A percentile compares a stretch with the other conserved stretches of the same genome.
Evolutionary conservation across 2,113 vertebrate genomes (phyloP).

Genomic region (Paramormyrops kingsleyae): DNA sequence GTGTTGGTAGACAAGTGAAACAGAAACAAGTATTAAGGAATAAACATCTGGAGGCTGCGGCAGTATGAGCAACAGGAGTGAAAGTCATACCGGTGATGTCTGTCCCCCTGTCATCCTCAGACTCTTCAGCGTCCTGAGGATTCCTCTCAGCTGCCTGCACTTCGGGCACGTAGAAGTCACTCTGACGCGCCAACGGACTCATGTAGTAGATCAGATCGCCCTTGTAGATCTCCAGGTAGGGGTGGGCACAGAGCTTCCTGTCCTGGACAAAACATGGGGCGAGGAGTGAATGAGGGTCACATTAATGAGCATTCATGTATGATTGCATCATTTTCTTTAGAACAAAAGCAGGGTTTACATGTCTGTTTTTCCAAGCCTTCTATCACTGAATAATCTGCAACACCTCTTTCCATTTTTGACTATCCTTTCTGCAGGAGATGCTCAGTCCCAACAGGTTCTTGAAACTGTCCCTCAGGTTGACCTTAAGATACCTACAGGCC

Average conservation of each 20-base stretch:
- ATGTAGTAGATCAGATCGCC: constrained; percentile 77
- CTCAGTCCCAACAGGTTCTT: not conserved
- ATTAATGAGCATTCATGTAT: not conserved
- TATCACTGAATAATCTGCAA: not conserved
- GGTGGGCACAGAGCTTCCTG: constrained; percentile 81
- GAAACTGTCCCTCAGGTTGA: not conserved
- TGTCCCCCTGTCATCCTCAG: constrained; percentile 51
- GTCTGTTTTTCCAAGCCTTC: not conserved
- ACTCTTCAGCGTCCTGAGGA: constrained; percentile 52
- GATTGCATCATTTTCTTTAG: not conserved
- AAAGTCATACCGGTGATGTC: constrained; percentile 70
- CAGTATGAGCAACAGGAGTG: not conserved
- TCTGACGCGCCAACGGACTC: constrained; percentile 79
- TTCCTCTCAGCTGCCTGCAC: constrained; percentile 63
- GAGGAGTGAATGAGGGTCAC: not conserved
- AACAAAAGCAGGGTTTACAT: not conserved
- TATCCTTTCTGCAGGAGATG: not conserved
- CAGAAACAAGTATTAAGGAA: not conserved
- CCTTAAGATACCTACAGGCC: not conserved
- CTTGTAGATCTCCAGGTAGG: constrained; percentile 84
- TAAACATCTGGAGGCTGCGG: not conserved
- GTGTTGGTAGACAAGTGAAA: not conserved
- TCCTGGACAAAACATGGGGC: constrained; percentile 55
- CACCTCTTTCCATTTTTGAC: not conserved
- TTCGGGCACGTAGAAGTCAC: constrained; percentile 89